Evolutionary conservation across 2,888 invertebrate species (phyloP).

Genomic region (Agriopis aurantiaria): DNA sequence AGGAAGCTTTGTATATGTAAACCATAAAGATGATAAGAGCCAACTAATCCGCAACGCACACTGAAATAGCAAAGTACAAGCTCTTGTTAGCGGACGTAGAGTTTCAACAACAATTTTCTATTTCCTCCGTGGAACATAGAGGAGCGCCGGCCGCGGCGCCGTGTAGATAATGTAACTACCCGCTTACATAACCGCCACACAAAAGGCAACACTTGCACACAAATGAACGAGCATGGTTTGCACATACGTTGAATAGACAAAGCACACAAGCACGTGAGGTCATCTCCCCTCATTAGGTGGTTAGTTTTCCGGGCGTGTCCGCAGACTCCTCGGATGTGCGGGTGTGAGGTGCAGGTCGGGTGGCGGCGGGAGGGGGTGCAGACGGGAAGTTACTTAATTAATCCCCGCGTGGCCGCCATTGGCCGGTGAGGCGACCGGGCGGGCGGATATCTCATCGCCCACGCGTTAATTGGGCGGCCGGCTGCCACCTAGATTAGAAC

Average conservation of each 20-base stretch:
- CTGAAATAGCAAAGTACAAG: conserved; percentile 47
- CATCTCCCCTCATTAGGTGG: conserved; percentile 87
- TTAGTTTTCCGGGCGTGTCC: conserved; percentile 87
- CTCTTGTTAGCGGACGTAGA: conserved; percentile 47
- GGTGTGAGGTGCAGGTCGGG: conserved; percentile 60
- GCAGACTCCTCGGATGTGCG: conserved; percentile 77
- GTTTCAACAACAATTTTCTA: conserved; percentile 48
- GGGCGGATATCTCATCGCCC: conserved; percentile 80
- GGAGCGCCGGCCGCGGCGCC: conserved; percentile 45
- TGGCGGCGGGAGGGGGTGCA: conserved; percentile 61
- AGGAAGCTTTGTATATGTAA: conserved; percentile 10
- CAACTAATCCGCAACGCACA: conserved; percentile 49
- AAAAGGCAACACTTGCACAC: conserved; percentile 76
- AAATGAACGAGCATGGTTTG: conserved; percentile 75
- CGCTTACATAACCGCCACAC: conserved; percentile 75
- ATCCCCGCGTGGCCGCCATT: conserved; percentile 84
- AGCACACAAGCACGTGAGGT: conserved; percentile 84
- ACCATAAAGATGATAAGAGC: conserved; percentile 36
- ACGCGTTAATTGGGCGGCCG: conserved; percentile 85
- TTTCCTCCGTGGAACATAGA: conserved; percentile 45
- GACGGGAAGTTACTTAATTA: conserved; percentile 86
- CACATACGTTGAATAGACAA: conserved; percentile 77
- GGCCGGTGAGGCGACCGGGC: conserved; percentile 75
- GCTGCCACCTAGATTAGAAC: conserved; percentile 69
- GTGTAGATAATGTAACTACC: conserved; percentile 61